A percentile compares a stretch with the other conserved stretches of the same genome.
phyloP scores from a whole-genome alignment of 2,113 vertebrate genomes.

The Mungos mungo region DNA sequence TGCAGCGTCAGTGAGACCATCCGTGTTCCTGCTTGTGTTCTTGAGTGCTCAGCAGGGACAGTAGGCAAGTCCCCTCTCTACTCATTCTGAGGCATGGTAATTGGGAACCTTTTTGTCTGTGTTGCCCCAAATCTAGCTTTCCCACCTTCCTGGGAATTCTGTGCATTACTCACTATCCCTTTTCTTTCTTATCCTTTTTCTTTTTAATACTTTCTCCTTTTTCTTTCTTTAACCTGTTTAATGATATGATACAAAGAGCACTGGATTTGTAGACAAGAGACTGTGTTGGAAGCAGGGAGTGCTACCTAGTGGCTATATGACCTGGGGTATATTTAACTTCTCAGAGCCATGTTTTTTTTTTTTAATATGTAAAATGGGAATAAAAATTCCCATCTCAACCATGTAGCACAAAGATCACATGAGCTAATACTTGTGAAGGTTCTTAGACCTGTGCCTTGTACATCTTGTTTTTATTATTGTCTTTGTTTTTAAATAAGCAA shows the following conservation, averaged over 20 bases:
- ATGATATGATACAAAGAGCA: not conserved
- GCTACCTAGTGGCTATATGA: not conserved
- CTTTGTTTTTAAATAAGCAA: slow-evolving; percentile 40
- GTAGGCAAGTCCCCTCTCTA: not conserved
- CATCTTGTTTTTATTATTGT: slow-evolving; percentile 22
- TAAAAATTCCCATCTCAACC: not conserved
- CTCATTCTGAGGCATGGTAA: not conserved
- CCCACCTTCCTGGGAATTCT: not conserved
- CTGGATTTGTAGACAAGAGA: not conserved
- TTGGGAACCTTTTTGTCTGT: not conserved
- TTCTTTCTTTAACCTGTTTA: not conserved
- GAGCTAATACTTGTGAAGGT: not conserved
- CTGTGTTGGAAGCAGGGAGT: not conserved
- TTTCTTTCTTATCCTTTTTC: not conserved
- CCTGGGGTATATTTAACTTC: not conserved
- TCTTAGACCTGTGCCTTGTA: not conserved
- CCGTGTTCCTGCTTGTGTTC: not conserved
- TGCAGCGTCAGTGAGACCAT: not conserved
- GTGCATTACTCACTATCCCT: not conserved
- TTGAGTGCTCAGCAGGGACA: not conserved
- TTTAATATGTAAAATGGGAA: not conserved
- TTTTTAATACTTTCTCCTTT: not conserved
- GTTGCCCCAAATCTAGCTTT: not conserved
- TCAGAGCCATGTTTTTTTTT: not conserved
- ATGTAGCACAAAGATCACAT: not conserved